Conservation (phyloP, 2,888 invertebrate species). For the Keiferia lycopersicella region DNA sequence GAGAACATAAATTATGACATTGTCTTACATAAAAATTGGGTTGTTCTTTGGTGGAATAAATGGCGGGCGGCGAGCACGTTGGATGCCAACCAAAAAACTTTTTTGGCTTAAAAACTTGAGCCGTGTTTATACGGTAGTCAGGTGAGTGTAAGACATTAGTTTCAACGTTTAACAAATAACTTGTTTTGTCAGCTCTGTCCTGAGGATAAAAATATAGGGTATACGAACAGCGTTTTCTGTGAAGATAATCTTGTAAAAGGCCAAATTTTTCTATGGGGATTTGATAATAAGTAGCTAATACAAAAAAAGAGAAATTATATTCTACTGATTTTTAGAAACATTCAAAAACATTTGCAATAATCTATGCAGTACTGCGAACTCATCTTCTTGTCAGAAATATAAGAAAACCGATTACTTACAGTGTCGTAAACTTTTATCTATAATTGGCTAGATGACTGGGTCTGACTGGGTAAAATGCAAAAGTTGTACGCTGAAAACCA, state of each 20-base stretch:
- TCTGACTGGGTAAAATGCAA: too few relatives aligned
- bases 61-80: neutral
- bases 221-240: too few relatives aligned
- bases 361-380: too few relatives aligned
- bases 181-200: neutral
- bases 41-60: neutral
- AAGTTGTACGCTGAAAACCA: too few relatives aligned
- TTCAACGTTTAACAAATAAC: neutral
- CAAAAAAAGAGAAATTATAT: too few relatives aligned
- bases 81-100: constrained; percentile 6
- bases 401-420: neutral
- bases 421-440: constrained; percentile 5
- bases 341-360: too few relatives aligned
- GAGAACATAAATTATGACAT: constrained; percentile 7
- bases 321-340: too few relatives aligned
- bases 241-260: too few relatives aligned
- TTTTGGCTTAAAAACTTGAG: constrained; percentile 1
- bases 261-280: too few relatives aligned
- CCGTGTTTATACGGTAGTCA: neutral
- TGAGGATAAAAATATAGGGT: too few relatives aligned
- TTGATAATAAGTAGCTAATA: too few relatives aligned
- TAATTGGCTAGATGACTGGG: neutral
- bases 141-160: neutral
- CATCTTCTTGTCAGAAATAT: neutral
- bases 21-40: constrained; percentile 2